These are phyloP conservation scores for Microcebus tavaratra DNA, from an alignment of 2,113 vertebrate species.

Conservation along the genomic window DNA sequence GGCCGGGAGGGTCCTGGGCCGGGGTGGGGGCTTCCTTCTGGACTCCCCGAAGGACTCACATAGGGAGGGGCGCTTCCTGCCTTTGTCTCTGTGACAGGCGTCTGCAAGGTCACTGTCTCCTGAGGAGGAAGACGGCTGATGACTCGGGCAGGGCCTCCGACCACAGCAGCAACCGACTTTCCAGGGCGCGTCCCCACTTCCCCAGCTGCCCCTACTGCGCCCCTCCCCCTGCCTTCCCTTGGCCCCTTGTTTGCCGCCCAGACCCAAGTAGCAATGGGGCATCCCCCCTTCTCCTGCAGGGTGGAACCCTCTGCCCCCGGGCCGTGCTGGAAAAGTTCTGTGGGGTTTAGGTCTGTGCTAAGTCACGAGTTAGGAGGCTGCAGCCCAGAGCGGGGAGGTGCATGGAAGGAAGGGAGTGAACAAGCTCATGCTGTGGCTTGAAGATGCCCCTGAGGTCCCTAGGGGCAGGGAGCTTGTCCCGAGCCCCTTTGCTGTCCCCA, in stretches of 20 bases:
- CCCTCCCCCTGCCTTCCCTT: not conserved
- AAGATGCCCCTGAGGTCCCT: not conserved
- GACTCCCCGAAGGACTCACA: not conserved
- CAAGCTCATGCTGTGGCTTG: not conserved
- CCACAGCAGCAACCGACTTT: slow-evolving; percentile 73
- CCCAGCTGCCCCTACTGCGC: not conserved
- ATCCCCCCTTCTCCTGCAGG: too few relatives aligned
- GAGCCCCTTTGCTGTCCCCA: not conserved
- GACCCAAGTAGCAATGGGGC: not conserved
- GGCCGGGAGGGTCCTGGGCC: not conserved
- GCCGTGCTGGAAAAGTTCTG: slow-evolving; percentile 52
- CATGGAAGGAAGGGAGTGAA: not conserved
- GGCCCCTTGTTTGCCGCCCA: not conserved
- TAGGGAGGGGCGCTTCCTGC: slow-evolving; percentile 57
- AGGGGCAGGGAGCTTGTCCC: not conserved
- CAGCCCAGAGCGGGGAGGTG: not conserved
- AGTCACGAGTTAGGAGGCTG: slow-evolving; percentile 61
- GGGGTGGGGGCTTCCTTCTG: slow-evolving; percentile 40
- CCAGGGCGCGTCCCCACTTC: slow-evolving; percentile 13
- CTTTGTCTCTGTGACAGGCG: slow-evolving; percentile 32
- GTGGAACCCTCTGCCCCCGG: not conserved
- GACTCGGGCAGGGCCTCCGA: slow-evolving; percentile 71
- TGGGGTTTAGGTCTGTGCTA: slow-evolving; percentile 69
- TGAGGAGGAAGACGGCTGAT: slow-evolving; percentile 64
- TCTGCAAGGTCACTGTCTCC: slow-evolving; percentile 45